Percentiles rank a stretch among this genome's conserved stretches.
Conservation (phyloP, 2,797 vertebrate species). For the Synaphobranchus kaupii region DNA sequence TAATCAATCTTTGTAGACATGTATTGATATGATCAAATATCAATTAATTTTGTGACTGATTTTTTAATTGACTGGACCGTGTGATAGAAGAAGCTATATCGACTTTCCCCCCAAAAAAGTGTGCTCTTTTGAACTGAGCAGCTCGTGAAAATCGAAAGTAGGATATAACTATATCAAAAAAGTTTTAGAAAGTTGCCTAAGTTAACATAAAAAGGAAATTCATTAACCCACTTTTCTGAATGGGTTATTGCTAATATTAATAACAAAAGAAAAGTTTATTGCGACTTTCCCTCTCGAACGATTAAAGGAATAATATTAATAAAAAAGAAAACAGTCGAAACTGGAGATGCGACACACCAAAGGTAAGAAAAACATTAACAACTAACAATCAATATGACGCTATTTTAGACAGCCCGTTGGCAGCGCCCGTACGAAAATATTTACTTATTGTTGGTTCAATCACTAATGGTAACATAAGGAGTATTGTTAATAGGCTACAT, state of each 20-base stretch:
- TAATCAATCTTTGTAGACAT: slow-evolving; percentile 1
- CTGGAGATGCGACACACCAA: slow-evolving; percentile 53
- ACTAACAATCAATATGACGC: neutral
- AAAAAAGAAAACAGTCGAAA: slow-evolving; percentile 43
- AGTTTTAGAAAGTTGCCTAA: slow-evolving; percentile 32
- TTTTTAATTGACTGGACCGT: slow-evolving; percentile 6
- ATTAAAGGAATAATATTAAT: slow-evolving; percentile 44
- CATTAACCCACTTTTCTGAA: neutral
- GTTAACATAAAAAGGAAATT: neutral
- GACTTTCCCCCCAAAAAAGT: slow-evolving; percentile 2
- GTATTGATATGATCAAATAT: slow-evolving; percentile 22
- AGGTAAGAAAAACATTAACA: slow-evolving; percentile 58
- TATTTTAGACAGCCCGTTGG: neutral
- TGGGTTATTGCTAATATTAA: neutral
- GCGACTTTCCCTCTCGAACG: neutral
- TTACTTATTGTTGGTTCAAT: neutral
- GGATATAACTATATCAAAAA: slow-evolving; percentile 10
- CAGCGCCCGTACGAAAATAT: neutral
- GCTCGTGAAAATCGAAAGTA: slow-evolving; percentile 9
- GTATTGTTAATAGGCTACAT: neutral
- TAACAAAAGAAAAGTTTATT: neutral
- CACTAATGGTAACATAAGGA: neutral
- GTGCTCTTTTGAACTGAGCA: neutral
- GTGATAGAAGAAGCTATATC: neutral
- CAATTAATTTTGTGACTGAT: slow-evolving; percentile 32